phyloP scores from a whole-genome alignment of 2,888 invertebrate species.

The Sphaeridia pumilis region DNA sequence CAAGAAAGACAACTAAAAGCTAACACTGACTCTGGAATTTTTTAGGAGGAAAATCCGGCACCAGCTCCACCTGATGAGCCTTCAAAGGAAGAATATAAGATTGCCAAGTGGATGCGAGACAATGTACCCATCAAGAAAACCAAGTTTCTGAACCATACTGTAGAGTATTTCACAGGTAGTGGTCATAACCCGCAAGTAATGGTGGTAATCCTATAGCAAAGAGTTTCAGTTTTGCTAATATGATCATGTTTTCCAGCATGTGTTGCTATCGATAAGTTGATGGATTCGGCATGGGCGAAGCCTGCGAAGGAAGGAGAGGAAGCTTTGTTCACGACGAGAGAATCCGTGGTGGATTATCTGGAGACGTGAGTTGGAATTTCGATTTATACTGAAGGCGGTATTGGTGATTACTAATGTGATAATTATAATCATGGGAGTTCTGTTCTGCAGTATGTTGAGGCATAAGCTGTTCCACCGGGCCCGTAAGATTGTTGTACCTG shows the following conservation, averaged over 20 bases:
- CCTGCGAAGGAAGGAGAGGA: constrained; percentile 48
- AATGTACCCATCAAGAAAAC: constrained; percentile 91
- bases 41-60: constrained; percentile 16
- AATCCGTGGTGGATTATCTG: constrained; percentile 65
- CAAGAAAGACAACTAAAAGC: background rate
- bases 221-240: background rate
- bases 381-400: background rate
- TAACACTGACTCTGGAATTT: background rate
- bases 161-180: constrained; percentile 85
- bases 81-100: constrained; percentile 77
- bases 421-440: background rate
- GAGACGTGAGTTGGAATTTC: constrained; percentile 44
- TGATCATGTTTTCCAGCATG: constrained; percentile 45
- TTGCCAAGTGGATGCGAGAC: constrained; percentile 88
- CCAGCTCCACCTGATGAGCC: constrained; percentile 52
- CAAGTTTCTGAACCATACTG: constrained; percentile 89
- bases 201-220: background rate
- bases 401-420: background rate
- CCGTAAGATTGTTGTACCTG: constrained; percentile 66
- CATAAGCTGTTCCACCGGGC: constrained; percentile 95
- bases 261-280: constrained; percentile 81
- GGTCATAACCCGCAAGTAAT: background rate
- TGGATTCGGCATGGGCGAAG: constrained; percentile 81
- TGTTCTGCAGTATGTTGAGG: constrained; percentile 54
- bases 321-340: constrained; percentile 66